These are phyloP conservation scores for Nasonia oneida DNA, from an alignment of 2,888 invertebrate genomes.

Conservation along the genomic window DNA sequence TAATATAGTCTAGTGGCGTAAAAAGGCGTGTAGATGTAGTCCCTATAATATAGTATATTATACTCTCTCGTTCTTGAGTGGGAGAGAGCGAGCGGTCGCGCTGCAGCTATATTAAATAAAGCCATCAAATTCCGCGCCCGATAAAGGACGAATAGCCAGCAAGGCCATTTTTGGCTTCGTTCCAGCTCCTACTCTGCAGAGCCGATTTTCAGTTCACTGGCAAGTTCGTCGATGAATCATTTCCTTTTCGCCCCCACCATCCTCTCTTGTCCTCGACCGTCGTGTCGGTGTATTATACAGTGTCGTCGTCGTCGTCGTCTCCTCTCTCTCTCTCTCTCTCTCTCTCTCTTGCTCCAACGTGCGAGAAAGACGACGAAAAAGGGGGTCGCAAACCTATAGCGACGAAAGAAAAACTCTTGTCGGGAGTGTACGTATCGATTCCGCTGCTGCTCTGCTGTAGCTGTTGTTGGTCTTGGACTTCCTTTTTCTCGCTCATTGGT, in stretches of 20 bases:
- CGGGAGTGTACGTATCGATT: slow-evolving; percentile 31
- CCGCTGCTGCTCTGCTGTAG: no score
- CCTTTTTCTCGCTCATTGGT: not conserved
- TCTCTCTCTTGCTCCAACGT: slow-evolving; percentile 15
- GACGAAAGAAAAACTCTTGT: slow-evolving; percentile 26
- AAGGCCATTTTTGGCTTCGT: slow-evolving; percentile 59
- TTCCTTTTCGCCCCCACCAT: slow-evolving; percentile 42
- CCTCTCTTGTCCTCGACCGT: slow-evolving; percentile 25
- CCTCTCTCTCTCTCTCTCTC: not conserved
- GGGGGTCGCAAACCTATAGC: slow-evolving; percentile 38
- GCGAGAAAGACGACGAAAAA: slow-evolving; percentile 16
- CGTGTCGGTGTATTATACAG: not conserved
- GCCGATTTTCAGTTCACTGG: slow-evolving; percentile 60
- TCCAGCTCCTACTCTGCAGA: slow-evolving; percentile 40
- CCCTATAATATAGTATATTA: not conserved
- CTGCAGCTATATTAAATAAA: slow-evolving; percentile 41
- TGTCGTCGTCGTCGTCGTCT: not conserved
- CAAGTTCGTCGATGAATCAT: slow-evolving; percentile 63
- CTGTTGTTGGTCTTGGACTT: not conserved
- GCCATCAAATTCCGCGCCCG: slow-evolving; percentile 37
- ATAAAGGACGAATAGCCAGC: slow-evolving; percentile 52
- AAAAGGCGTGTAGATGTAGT: not conserved
- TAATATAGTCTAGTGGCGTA: no score
- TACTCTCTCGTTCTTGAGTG: not conserved
- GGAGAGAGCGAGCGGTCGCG: not conserved